These are phyloP conservation scores for Brachynemurus nebulosus DNA, from an alignment of 2,888 invertebrate species.

Conservation along the genomic window DNA sequence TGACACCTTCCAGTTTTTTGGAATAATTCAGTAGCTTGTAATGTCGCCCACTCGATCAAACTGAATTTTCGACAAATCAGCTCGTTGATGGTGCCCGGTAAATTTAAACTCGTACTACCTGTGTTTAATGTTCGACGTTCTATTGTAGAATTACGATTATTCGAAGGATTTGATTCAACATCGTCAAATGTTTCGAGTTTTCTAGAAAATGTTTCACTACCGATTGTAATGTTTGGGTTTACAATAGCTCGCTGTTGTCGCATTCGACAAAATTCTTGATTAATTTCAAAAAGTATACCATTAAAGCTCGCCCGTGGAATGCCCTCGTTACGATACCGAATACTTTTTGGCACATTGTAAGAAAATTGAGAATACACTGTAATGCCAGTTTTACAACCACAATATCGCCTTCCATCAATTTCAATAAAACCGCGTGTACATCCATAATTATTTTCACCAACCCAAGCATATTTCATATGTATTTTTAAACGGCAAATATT, in stretches of 20 bases:
- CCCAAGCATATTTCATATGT: conserved; percentile 38
- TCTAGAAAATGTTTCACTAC: not conserved
- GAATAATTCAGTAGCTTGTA: conserved; percentile 1
- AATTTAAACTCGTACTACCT: not conserved
- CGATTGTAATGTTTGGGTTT: too few species aligned
- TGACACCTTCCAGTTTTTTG: conserved; percentile 6
- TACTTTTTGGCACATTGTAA: conserved; percentile 29
- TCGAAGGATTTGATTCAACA: not conserved
- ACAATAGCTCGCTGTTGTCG: conserved; percentile 4
- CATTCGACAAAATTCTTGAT: conserved; percentile 38
- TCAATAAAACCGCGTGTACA: conserved; percentile 39
- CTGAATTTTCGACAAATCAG: conserved; percentile 7
- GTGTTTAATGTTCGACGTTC: not conserved
- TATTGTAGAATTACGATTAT: not conserved
- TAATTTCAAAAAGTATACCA: conserved; percentile 41
- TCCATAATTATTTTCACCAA: conserved; percentile 29
- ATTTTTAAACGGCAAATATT: conserved; percentile 39
- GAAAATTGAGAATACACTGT: conserved; percentile 28
- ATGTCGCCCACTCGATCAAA: conserved; percentile 6
- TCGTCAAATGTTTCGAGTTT: conserved; percentile 8
- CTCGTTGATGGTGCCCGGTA: not conserved
- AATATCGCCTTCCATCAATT: conserved; percentile 40
- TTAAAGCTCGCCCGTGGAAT: conserved; percentile 27
- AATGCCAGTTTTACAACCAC: conserved; percentile 39
- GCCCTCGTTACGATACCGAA: conserved; percentile 33